Percentiles rank a stretch among this genome's conserved stretches.
Evolutionary conservation across 2,888 invertebrate species (phyloP).

Genomic region (Rhodophaea formosa): DNA sequence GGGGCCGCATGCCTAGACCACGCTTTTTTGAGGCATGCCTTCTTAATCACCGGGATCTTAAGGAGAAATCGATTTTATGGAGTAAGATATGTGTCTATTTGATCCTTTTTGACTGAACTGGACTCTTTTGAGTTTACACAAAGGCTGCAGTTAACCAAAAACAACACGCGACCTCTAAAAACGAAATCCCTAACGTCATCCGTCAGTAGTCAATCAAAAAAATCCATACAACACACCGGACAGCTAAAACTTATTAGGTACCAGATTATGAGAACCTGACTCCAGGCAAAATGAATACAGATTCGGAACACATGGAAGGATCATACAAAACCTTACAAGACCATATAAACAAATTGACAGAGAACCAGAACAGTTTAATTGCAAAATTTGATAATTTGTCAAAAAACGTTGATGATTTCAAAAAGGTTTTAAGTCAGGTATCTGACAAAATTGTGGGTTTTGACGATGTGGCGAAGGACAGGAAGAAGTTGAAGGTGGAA

Average conservation of each 20-base stretch:
- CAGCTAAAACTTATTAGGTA: conserved; percentile 4
- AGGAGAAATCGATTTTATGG: neutral
- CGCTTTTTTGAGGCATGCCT: conserved; percentile 23
- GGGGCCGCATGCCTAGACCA: conserved; percentile 27
- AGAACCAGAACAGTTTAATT: conserved; percentile 48
- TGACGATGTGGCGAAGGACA: conserved; percentile 52
- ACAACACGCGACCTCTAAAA: neutral
- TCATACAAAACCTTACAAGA: conserved; percentile 44
- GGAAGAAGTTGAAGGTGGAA: conserved; percentile 49
- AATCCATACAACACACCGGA: neutral
- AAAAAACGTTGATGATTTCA: conserved; percentile 56
- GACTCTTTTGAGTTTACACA: neutral
- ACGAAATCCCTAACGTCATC: neutral
- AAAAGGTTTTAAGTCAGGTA: conserved; percentile 43
- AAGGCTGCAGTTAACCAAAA: neutral
- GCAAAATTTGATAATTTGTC: conserved; percentile 55
- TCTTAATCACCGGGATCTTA: conserved; percentile 12
- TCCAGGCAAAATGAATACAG: conserved; percentile 1
- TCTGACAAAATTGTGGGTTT: conserved; percentile 52
- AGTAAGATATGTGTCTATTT: too few species aligned
- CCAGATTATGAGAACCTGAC: neutral
- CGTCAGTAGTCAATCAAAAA: neutral
- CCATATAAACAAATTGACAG: conserved; percentile 51
- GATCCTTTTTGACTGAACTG: neutral
- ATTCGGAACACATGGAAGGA: conserved; percentile 35